Percentiles rank a stretch among this genome's conserved stretches.
Conservation (phyloP, 1,140 invertebrate species). For the Apis dorsata region DNA sequence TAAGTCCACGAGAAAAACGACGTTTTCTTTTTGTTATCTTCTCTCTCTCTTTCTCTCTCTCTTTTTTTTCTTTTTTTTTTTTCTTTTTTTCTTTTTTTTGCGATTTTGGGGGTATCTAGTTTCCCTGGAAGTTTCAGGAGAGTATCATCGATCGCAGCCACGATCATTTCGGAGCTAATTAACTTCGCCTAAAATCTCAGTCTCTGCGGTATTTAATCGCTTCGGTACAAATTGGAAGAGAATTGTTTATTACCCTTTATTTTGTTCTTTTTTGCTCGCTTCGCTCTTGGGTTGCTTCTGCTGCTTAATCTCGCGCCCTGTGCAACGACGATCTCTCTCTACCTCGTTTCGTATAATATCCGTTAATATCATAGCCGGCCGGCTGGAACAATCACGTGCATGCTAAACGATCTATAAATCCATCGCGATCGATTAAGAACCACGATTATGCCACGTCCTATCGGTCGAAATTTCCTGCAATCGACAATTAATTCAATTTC, state of each 20-base stretch:
- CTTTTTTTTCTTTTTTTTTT: neutral
- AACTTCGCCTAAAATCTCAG: slow-evolving; percentile 38
- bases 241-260: slow-evolving; percentile 7
- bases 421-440: neutral
- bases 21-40: neutral
- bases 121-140: slow-evolving; percentile 32
- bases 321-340: neutral
- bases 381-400: neutral
- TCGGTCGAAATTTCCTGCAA: neutral
- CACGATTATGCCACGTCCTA: neutral
- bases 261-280: neutral
- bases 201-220: slow-evolving; percentile 30
- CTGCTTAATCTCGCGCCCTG: neutral
- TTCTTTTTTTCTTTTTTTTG: neutral
- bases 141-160: slow-evolving; percentile 29
- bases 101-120: neutral
- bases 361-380: neutral
- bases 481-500: neutral
- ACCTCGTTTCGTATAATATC: neutral
- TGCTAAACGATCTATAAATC: neutral
- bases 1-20: slow-evolving; percentile 8
- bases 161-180: slow-evolving; percentile 25
- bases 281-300: neutral
- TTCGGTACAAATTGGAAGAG: slow-evolving; percentile 43
- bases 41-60: too few relatives aligned